A percentile compares a stretch with the other conserved stretches of the same genome.
These are phyloP conservation scores for Esox niger DNA, from an alignment of 2,113 vertebrate genomes.

Conservation along the genomic window DNA sequence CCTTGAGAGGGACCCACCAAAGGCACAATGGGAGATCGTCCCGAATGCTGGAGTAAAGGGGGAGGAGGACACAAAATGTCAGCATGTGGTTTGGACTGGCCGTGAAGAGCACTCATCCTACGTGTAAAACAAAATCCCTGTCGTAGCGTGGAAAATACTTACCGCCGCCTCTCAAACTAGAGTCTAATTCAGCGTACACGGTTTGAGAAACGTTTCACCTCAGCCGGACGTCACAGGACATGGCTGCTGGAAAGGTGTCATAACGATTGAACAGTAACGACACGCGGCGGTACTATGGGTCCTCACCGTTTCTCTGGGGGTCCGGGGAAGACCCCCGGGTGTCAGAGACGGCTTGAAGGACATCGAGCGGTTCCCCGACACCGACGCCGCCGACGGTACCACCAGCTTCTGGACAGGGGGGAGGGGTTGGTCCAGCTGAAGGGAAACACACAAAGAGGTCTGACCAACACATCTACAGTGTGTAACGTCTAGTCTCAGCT, in stretches of 20 bases:
- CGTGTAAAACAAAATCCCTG: too few relatives aligned
- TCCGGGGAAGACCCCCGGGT: conserved; percentile 73
- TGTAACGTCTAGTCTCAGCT: not conserved
- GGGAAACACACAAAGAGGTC: not conserved
- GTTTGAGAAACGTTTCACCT: too few relatives aligned
- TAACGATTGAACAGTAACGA: too few relatives aligned
- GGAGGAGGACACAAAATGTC: not conserved
- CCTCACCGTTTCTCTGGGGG: conserved; percentile 60
- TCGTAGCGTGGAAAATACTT: not conserved
- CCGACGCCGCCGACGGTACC: conserved; percentile 76
- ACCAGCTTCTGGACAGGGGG: conserved; percentile 89
- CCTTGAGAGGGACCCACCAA: conserved; percentile 70
- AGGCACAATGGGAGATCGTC: conserved; percentile 70
- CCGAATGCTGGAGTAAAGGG: conserved; percentile 63
- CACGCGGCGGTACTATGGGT: not conserved
- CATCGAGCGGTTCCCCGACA: conserved; percentile 74
- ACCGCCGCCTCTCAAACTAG: too few relatives aligned
- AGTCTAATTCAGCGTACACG: too few relatives aligned
- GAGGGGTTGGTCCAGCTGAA: conserved; percentile 78
- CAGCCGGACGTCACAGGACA: too few relatives aligned
- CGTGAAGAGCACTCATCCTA: not conserved
- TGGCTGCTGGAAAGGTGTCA: too few relatives aligned
- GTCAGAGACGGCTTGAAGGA: conserved; percentile 91
- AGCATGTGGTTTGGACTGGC: not conserved
- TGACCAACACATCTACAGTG: too few relatives aligned